phyloP scores from a whole-genome alignment of 2,888 invertebrate genomes.

The Agrotis exclamationis region DNA sequence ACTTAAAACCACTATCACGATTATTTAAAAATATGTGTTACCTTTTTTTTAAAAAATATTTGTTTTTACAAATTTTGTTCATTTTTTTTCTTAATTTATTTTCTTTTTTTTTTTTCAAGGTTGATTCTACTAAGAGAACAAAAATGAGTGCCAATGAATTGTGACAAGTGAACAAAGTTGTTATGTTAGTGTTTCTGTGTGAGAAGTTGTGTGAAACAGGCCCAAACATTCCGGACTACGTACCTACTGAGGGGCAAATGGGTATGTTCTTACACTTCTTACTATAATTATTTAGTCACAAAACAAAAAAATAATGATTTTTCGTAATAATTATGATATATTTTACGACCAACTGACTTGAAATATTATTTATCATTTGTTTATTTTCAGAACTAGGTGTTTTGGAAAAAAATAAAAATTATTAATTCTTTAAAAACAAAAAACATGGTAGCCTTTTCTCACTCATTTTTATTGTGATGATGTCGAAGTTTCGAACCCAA shows the following conservation, averaged over 20 bases:
- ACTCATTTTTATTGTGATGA: background rate
- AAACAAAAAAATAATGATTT: background rate
- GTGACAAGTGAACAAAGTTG: conserved; percentile 65
- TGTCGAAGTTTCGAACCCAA: background rate
- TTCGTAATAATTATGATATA: no score
- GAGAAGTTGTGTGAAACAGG: conserved; percentile 73
- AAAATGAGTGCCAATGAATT: conserved; percentile 73
- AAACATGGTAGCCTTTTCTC: background rate
- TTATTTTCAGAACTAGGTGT: no score
- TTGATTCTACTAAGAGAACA: conserved; percentile 61
- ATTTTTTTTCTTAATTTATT: conserved; percentile 44
- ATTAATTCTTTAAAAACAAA: no score
- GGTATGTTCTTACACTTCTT: conserved; percentile 80
- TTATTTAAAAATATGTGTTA: conserved; percentile 17
- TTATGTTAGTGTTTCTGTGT: conserved; percentile 73
- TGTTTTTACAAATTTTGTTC: no score
- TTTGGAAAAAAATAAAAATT: no score
- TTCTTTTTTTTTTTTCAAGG: conserved; percentile 76
- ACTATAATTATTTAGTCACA: background rate
- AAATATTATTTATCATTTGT: no score
- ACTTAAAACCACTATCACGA: conserved; percentile 61
- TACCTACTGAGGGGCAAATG: conserved; percentile 84
- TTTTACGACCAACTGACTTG: no score
- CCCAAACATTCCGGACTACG: conserved; percentile 86
- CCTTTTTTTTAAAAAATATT: conserved; percentile 33